Evolutionary conservation across 35 echinoderm and acorn worm genomes (phyloP).

Genomic region (Diadema setosum): DNA sequence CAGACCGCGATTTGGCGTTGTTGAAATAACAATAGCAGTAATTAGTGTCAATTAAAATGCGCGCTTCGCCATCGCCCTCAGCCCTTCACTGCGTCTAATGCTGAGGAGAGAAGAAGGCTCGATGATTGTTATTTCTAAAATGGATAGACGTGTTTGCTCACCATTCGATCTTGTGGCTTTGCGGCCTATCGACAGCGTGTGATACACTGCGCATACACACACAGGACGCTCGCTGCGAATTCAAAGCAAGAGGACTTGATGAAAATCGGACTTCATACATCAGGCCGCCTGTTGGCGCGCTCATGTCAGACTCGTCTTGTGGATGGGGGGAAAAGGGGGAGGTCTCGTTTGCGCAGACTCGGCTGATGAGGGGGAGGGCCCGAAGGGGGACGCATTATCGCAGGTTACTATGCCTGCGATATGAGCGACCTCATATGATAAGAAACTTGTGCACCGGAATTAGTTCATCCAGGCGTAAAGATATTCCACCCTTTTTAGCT

Average conservation of each 20-base stretch:
- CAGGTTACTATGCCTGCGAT: conserved; percentile 4
- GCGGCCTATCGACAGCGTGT: background rate
- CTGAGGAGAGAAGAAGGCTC: conserved; percentile 38
- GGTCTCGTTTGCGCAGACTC: background rate
- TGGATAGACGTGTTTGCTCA: conserved; percentile 43
- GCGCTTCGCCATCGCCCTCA: conserved; percentile 35
- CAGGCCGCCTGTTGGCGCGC: background rate
- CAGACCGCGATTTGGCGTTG: conserved; percentile 6
- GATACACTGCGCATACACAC: conserved; percentile 17
- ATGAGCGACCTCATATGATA: conserved; percentile 24
- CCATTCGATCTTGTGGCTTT: conserved; percentile 24
- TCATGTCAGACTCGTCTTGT: background rate
- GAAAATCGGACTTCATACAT: background rate
- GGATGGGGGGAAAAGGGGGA: background rate
- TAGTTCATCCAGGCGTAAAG: conserved; percentile 54
- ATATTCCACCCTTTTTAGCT: conserved; percentile 56
- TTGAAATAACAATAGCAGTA: conserved; percentile 71
- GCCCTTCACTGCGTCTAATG: background rate
- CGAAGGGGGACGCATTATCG: conserved; percentile 8
- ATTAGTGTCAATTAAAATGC: conserved; percentile 91
- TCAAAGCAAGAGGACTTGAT: conserved; percentile 1
- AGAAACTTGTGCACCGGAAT: conserved; percentile 23
- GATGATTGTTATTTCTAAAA: conserved; percentile 53
- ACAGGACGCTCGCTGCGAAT: background rate
- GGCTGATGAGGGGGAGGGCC: background rate